These are phyloP conservation scores for Danionella cerebrum DNA, from an alignment of 2,113 vertebrate species.

Conservation along the genomic window DNA sequence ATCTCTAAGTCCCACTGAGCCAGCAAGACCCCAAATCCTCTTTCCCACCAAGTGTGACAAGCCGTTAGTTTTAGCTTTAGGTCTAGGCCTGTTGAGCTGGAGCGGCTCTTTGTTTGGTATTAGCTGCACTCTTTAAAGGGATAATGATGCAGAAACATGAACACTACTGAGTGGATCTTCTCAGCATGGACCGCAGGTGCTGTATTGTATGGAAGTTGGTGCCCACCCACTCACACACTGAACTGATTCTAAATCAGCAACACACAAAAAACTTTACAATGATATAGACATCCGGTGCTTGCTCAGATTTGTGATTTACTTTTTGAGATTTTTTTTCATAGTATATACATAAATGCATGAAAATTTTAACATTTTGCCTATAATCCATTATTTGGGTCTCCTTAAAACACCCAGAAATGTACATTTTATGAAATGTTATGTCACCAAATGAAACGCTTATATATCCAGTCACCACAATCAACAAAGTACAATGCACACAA, in stretches of 20 bases:
- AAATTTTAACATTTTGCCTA: no score
- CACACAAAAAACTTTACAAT: not conserved
- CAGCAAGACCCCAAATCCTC: constrained; percentile 9
- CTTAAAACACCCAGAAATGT: no score
- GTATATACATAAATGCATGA: no score
- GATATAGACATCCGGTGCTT: no score
- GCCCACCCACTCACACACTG: constrained; percentile 13
- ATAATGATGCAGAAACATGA: constrained; percentile 2
- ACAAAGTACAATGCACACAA: no score
- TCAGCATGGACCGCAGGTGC: not conserved
- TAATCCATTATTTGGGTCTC: no score
- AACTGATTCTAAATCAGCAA: not conserved
- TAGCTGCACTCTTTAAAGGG: constrained; percentile 11
- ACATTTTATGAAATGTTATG: no score
- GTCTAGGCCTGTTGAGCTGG: not conserved
- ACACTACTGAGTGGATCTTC: not conserved
- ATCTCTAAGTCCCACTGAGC: constrained; percentile 4
- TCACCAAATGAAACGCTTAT: no score
- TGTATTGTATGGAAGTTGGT: not conserved
- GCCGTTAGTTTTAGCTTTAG: not conserved
- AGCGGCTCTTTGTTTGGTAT: not conserved
- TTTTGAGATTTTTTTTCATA: no score
- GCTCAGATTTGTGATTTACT: no score
- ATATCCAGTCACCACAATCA: no score
- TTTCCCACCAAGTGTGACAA: not conserved